These are phyloP conservation scores for Leucozona laternaria DNA, from an alignment of 2,888 invertebrate species.

Conservation along the genomic window DNA sequence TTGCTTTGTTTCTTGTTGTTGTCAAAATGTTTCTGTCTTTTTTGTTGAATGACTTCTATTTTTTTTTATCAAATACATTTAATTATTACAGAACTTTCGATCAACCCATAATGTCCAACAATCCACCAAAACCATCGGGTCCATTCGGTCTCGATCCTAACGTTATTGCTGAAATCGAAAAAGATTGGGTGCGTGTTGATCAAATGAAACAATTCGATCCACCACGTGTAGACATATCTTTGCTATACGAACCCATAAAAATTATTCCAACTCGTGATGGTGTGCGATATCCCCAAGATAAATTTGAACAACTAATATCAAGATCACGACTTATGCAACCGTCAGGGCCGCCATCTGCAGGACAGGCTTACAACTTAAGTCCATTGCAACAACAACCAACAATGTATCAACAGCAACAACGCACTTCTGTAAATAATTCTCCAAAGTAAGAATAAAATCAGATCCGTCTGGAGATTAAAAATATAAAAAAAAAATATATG, in stretches of 20 bases:
- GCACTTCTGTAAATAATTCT: conserved; percentile 74
- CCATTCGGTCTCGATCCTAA: conserved; percentile 92
- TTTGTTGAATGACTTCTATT: background rate
- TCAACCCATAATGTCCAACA: conserved; percentile 77
- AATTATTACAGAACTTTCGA: conserved; percentile 80
- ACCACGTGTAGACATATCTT: conserved; percentile 81
- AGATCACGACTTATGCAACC: conserved; percentile 80
- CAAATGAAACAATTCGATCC: conserved; percentile 83
- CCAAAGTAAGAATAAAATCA: conserved; percentile 78
- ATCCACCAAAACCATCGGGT: conserved; percentile 86
- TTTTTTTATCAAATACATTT: background rate
- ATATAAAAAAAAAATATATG: background rate
- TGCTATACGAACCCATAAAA: conserved; percentile 84
- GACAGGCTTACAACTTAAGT: conserved; percentile 78
- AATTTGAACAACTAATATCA: conserved; percentile 81
- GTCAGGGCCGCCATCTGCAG: conserved; percentile 78
- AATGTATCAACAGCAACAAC: conserved; percentile 48
- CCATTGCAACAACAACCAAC: conserved; percentile 79
- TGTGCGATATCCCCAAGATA: conserved; percentile 83
- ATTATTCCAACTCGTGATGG: conserved; percentile 85
- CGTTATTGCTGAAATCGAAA: conserved; percentile 89
- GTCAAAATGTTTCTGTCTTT: background rate
- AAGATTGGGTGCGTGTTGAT: conserved; percentile 82
- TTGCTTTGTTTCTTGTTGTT: conserved; percentile 20
- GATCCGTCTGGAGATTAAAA: background rate